Evolutionary conservation across 2,888 invertebrate species (phyloP), one percentile per base, ranked within the genome.

Genomic region (Dynastes maya): DNA sequence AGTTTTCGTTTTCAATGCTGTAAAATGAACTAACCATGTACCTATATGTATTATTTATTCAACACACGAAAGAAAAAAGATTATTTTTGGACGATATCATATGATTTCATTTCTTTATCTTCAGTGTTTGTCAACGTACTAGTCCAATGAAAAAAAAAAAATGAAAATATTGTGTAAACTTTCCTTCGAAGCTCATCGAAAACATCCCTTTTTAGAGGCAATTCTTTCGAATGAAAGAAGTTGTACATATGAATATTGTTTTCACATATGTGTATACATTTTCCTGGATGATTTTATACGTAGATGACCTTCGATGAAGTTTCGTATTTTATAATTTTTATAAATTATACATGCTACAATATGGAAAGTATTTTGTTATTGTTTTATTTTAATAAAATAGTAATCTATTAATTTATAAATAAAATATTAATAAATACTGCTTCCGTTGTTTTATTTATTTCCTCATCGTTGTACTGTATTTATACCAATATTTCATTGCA

Each of bases 121-220:
- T 85, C 85, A 85, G 85, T 86, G 87, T 87, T 86, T 86, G 86
- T 85, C 83, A 32, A 81, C 85, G 84, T 86, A 83, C 87, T 87
- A 87, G 87, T 87, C 87, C 86, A 84, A 83, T 85, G 71, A 45
- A 72, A 67, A 61, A 74, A 22, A 22, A 63, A 63, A 32, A 63
- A 63, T 13, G 55, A 29, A 63, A 32, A 63, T 0, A 32, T 63
- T 63, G 1, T 63, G 63, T 29, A 27, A 63, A 29, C 63, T 32
- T 29, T 32, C 27, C 63, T 6, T 63, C 63, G 63, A 63, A 29
- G 63, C 5, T 63, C 29, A 27, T 13, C 29, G 29, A 29, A 63
- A 63, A 32, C 0, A 27, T 63, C 9, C 4, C 63, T 11, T 16
- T 55, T 22, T 55, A 55, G 16, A 22, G 22, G 8, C 22, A 55